Conservation (phyloP, 1,140 invertebrate genomes). For the Charaxes varanes region DNA sequence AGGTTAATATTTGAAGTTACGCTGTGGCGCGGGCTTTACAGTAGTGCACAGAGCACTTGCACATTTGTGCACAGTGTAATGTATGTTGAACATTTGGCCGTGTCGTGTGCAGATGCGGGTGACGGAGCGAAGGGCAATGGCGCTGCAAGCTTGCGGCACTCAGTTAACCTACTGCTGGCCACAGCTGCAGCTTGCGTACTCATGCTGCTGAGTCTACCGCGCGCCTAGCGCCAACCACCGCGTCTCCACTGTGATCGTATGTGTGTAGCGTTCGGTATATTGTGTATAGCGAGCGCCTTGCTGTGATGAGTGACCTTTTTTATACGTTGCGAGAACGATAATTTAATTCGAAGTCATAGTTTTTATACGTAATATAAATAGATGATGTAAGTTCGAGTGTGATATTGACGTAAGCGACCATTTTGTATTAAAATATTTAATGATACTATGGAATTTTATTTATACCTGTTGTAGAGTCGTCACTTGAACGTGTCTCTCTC, state of each 20-base stretch:
- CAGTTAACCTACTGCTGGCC: conserved; percentile 3
- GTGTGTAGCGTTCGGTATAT: conserved; percentile 60
- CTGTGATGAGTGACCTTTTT: conserved; percentile 65
- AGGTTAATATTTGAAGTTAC: too few relatives aligned
- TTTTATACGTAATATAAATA: conserved; percentile 73
- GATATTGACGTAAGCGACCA: conserved; percentile 69
- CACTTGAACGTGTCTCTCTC: too few relatives aligned
- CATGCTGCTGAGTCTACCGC: conserved; percentile 10
- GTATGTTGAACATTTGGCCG: neutral
- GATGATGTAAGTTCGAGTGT: conserved; percentile 72
- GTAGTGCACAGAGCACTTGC: conserved; percentile 11
- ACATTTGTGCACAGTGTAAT: neutral
- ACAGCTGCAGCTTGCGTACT: conserved; percentile 18
- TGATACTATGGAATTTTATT: conserved; percentile 30
- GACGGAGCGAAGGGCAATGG: conserved; percentile 31
- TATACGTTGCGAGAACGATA: conserved; percentile 63
- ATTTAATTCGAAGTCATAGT: conserved; percentile 72
- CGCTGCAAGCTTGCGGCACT: conserved; percentile 11
- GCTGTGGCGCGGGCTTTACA: neutral
- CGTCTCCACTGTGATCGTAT: conserved; percentile 59
- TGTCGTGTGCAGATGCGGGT: conserved; percentile 37
- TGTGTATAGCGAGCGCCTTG: conserved; percentile 63
- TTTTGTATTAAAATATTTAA: conserved; percentile 71
- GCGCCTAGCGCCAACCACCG: conserved; percentile 18
- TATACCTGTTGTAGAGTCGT: neutral